phyloP scores from a whole-genome alignment of 2,113 vertebrate species.

The Neomonachus schauinslandi region DNA sequence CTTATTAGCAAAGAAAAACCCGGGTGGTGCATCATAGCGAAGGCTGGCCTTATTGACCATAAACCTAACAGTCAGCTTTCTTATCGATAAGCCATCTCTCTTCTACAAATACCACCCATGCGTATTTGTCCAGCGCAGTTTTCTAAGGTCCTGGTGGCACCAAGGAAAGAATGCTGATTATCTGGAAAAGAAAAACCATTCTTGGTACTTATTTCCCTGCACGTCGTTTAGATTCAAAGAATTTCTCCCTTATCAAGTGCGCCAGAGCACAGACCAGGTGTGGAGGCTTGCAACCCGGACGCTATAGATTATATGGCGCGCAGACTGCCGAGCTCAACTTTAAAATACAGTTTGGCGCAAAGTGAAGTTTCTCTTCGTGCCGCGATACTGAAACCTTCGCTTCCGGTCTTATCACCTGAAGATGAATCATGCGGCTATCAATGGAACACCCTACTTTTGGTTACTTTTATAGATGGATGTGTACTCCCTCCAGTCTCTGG shows the following conservation, averaged over 20 bases:
- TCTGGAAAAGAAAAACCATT: not conserved
- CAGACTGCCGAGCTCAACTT: conserved; percentile 66
- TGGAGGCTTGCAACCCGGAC: conserved; percentile 50
- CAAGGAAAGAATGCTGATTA: not conserved
- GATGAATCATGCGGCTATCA: not conserved
- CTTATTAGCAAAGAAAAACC: conserved; percentile 66
- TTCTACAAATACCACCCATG: conserved; percentile 68
- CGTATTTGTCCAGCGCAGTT: conserved; percentile 62
- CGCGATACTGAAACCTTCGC: conserved; percentile 67
- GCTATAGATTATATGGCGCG: conserved; percentile 52
- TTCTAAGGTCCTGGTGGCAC: conserved; percentile 24
- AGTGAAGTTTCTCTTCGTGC: conserved; percentile 69
- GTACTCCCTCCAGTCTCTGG: conserved; percentile 26
- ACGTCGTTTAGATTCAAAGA: not conserved
- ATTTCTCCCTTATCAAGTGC: not conserved
- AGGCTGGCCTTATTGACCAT: conserved; percentile 69
- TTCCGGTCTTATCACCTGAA: conserved; percentile 59
- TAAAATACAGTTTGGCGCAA: conserved; percentile 61
- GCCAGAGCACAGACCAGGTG: not conserved
- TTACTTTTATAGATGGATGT: conserved; percentile 47
- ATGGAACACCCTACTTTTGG: conserved; percentile 36
- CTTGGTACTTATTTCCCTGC: not conserved
- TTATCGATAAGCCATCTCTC: conserved; percentile 49
- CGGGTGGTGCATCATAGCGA: conserved; percentile 13
- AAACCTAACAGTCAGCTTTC: conserved; percentile 50